Evolutionary conservation across 2,797 vertebrate species (phyloP).

Genomic region (Meda fulgida): DNA sequence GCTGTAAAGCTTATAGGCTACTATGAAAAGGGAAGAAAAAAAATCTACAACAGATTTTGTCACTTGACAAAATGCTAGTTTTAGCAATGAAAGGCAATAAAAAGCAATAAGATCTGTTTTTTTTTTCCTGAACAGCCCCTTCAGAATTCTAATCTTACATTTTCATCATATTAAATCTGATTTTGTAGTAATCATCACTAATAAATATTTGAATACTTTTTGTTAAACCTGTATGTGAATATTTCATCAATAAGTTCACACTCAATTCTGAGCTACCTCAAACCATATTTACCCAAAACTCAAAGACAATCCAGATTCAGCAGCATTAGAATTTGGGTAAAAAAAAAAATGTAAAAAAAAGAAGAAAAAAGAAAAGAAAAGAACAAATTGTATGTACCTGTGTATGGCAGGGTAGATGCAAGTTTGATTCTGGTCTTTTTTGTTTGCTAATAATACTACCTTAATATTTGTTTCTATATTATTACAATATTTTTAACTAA

Average conservation of each 20-base stretch:
- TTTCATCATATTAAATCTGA: background rate
- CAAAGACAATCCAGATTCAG: background rate
- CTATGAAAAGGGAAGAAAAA: background rate
- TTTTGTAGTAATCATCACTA: background rate
- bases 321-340: background rate
- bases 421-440: too few relatives aligned
- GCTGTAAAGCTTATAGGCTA: background rate
- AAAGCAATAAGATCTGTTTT: background rate
- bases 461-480: too few relatives aligned
- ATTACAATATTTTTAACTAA: too few relatives aligned
- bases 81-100: background rate
- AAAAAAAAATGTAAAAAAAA: background rate
- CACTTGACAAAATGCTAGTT: background rate
- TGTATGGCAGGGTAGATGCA: too few relatives aligned
- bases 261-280: background rate
- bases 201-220: background rate
- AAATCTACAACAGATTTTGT: conserved; percentile 3
- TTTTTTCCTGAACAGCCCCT: background rate
- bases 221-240: background rate
- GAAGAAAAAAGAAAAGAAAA: background rate
- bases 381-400: too few relatives aligned
- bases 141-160: background rate
- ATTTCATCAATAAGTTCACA: background rate
- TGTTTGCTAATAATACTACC: background rate
- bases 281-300: background rate